Evolutionary conservation across 2,888 invertebrate genomes (phyloP).

Genomic region (Leucoma salicis): DNA sequence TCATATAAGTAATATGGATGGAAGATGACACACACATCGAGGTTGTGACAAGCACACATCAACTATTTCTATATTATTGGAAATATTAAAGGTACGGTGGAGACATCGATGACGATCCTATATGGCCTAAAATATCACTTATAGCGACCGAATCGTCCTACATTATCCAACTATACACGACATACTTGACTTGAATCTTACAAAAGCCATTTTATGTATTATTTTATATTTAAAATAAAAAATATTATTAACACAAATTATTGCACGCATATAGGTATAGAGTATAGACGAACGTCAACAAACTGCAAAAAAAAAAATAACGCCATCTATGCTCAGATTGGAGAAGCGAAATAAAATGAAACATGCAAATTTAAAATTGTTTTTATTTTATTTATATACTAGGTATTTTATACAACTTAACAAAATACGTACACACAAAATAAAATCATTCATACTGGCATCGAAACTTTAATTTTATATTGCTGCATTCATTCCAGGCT

Average conservation of each 20-base stretch:
- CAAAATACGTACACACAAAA: slow-evolving; percentile 81
- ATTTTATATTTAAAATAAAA: background rate
- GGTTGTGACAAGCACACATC: slow-evolving; percentile 32
- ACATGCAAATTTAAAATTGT: slow-evolving; percentile 68
- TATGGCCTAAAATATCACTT: slow-evolving; percentile 63
- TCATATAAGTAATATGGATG: background rate
- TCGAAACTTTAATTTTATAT: slow-evolving; percentile 28
- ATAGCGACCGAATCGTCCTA: slow-evolving; percentile 52
- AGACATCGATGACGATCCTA: slow-evolving; percentile 78
- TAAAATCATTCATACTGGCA: slow-evolving; percentile 63
- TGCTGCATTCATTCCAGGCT: slow-evolving; percentile 35
- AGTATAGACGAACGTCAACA: too few relatives aligned
- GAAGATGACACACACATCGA: too few relatives aligned
- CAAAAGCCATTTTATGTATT: slow-evolving; percentile 52
- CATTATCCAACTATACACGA: slow-evolving; percentile 53
- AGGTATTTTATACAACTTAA: slow-evolving; percentile 82
- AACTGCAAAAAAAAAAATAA: slow-evolving; percentile 17
- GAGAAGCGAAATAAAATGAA: slow-evolving; percentile 60
- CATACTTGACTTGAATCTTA: slow-evolving; percentile 57
- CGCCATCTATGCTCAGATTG: slow-evolving; percentile 45
- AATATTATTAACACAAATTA: too few relatives aligned
- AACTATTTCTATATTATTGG: slow-evolving; percentile 55
- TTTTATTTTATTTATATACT: slow-evolving; percentile 79
- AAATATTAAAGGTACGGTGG: slow-evolving; percentile 73
- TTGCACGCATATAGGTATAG: too few relatives aligned